Conservation (phyloP, 1,140 invertebrate genomes). For the Frieseomelitta varia region DNA sequence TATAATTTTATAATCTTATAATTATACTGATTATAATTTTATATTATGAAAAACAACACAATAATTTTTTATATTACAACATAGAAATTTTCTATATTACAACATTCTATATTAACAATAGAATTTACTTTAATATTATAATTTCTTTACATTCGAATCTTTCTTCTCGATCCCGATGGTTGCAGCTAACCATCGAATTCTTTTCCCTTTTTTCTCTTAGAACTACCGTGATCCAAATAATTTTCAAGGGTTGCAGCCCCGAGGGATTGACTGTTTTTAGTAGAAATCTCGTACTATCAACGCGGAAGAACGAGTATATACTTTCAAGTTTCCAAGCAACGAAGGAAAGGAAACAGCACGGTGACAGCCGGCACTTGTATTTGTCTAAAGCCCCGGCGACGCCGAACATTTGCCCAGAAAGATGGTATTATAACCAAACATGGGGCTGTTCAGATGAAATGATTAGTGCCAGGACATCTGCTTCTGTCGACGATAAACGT, state of each 20-base stretch:
- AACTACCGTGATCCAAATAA: background rate
- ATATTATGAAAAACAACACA: too few relatives aligned
- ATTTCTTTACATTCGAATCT: background rate
- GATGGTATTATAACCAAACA: conserved; percentile 68
- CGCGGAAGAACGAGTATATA: conserved; percentile 36
- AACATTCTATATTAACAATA: too few relatives aligned
- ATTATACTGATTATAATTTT: too few relatives aligned
- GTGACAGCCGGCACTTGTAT: conserved; percentile 70
- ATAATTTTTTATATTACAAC: too few relatives aligned
- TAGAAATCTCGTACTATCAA: conserved; percentile 6
- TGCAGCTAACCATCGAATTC: too few relatives aligned
- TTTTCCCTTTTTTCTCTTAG: background rate
- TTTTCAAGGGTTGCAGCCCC: background rate
- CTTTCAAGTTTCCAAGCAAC: conserved; percentile 65
- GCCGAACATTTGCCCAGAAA: conserved; percentile 71
- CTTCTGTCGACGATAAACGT: conserved; percentile 39
- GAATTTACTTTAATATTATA: too few relatives aligned
- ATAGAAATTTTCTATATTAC: too few relatives aligned
- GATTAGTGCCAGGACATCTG: conserved; percentile 54
- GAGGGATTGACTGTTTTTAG: conserved; percentile 27
- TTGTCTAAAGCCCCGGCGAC: conserved; percentile 71
- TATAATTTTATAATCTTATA: too few relatives aligned
- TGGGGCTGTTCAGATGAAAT: conserved; percentile 42
- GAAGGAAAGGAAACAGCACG: conserved; percentile 66
- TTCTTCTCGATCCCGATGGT: background rate